phyloP scores from a whole-genome alignment of 2,888 invertebrate species.

The Dasysyrphus tricinctus region DNA sequence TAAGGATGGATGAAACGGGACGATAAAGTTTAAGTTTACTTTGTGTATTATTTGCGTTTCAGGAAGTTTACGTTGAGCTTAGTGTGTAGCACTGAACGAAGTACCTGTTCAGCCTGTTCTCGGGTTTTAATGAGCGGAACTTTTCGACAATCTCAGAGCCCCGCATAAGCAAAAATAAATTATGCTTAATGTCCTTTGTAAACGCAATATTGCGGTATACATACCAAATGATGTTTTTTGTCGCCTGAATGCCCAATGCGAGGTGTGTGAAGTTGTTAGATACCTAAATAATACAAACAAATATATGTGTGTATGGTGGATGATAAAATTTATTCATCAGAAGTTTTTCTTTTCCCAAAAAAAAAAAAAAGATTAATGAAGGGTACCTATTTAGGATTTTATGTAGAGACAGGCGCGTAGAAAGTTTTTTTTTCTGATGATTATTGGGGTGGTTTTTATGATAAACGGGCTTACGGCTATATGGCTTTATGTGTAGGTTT shows the following conservation, averaged over 20 bases:
- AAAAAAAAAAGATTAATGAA: slow-evolving; percentile 8
- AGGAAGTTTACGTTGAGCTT: slow-evolving; percentile 20
- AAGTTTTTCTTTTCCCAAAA: slow-evolving; percentile 13
- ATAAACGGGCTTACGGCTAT: neutral
- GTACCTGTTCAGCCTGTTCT: slow-evolving; percentile 34
- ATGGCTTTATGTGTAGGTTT: neutral
- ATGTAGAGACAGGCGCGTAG: slow-evolving; percentile 39
- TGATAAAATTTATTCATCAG: slow-evolving; percentile 42
- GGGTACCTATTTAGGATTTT: slow-evolving; percentile 37
- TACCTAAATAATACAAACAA: slow-evolving; percentile 15
- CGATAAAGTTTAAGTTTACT: slow-evolving; percentile 38
- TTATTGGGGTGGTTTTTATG: slow-evolving; percentile 31
- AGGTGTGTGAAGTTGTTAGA: slow-evolving; percentile 20
- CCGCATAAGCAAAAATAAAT: slow-evolving; percentile 48
- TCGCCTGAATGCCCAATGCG: slow-evolving; percentile 37
- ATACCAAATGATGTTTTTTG: slow-evolving; percentile 39
- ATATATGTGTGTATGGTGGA: neutral
- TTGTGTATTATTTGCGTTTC: slow-evolving; percentile 36
- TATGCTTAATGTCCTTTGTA: slow-evolving; percentile 45
- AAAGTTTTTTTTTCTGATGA: slow-evolving; percentile 21
- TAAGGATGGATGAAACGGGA: slow-evolving; percentile 36
- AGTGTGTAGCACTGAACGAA: neutral
- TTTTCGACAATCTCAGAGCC: slow-evolving; percentile 43
- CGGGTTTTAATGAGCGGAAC: slow-evolving; percentile 44
- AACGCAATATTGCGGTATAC: slow-evolving; percentile 41